Base-by-base conservation (phyloP, 2,888 invertebrate genomes). In the Leptura quadrifasciata region DNA sequence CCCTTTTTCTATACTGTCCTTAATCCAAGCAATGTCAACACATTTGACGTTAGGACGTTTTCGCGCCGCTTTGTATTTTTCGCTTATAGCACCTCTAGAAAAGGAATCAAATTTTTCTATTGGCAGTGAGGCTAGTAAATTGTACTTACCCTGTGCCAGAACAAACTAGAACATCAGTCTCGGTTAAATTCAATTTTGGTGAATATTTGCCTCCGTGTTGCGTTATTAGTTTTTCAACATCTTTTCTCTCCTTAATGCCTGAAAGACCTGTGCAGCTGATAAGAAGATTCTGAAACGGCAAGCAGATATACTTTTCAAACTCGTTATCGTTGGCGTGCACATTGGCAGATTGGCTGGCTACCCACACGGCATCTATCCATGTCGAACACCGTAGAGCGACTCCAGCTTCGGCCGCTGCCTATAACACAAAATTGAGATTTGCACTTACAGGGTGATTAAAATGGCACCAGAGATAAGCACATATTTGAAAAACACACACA, bases 311-410 rank as follows among this genome's bases (percentile, higher is more conserved):
- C 82, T 90, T 91, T 65, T 89, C 87, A 85, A 96, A 97, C 70
- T 92, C 91, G 0, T 90, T 78, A 78, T 95, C 94, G 0, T 91
- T 90, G 0, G 94, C 95, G 61, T 90, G 90, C 0, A 95, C 88
- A 81, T 92, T 93, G 69, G 91, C 89, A 0, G 88, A 89, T 58
- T 93, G 90, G 70, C 95, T 95, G 1, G 91, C 90, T 15, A 94
- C 90, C 97, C 97, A 98, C 0, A 97, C 94, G 0, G 92, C 93
- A 47, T 93, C 90, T 0, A 98, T 91, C 97, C 98, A 98, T 17
- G 92, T 91, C 9, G 93, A 91, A 4, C 92, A 91, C 94, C 97
- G 94, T 10, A 97, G 91, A 35, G 94, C 93, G 75, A 95, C 92
- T 69, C 92, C 92, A 82, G 90, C 90, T 84, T 93, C 92, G 27